Evolutionary conservation across 2,113 vertebrate genomes (phyloP).

Genomic region (Furnarius figulus): DNA sequence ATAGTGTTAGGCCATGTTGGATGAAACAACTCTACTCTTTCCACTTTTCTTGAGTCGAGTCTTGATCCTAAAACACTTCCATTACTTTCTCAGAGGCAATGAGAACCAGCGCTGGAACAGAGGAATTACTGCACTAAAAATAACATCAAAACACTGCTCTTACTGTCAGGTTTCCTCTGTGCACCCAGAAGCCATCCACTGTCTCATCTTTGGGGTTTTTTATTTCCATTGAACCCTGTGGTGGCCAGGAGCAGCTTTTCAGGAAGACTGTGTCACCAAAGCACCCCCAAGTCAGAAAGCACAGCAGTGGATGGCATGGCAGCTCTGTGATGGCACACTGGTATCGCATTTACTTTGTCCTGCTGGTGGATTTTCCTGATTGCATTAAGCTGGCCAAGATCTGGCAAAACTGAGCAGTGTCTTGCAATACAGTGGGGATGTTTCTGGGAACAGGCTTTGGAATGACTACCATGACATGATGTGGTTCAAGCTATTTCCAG

Average conservation of each 20-base stretch:
- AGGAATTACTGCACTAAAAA: background rate
- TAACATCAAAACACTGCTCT: background rate
- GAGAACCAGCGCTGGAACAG: background rate
- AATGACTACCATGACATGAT: background rate
- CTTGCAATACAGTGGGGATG: background rate
- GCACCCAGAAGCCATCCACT: background rate
- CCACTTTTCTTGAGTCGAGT: background rate
- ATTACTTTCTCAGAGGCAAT: background rate
- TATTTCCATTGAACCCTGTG: background rate
- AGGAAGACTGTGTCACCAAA: background rate
- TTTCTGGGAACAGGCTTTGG: background rate
- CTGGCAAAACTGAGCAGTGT: background rate
- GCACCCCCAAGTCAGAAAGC: background rate
- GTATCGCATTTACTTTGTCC: background rate
- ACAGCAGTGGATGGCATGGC: background rate
- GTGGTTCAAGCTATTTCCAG: background rate
- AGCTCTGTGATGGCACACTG: background rate
- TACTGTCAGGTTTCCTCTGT: background rate
- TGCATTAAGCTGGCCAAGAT: background rate
- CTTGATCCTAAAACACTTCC: background rate
- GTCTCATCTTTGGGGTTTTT: background rate
- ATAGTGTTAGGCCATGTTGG: background rate
- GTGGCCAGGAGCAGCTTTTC: background rate
- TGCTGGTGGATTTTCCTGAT: background rate
- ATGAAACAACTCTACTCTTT: background rate